Evolutionary conservation across 2,888 invertebrate species (phyloP), one percentile per base, ranked within the genome.

Genomic region (Harpagoxenus sublaevis): DNA sequence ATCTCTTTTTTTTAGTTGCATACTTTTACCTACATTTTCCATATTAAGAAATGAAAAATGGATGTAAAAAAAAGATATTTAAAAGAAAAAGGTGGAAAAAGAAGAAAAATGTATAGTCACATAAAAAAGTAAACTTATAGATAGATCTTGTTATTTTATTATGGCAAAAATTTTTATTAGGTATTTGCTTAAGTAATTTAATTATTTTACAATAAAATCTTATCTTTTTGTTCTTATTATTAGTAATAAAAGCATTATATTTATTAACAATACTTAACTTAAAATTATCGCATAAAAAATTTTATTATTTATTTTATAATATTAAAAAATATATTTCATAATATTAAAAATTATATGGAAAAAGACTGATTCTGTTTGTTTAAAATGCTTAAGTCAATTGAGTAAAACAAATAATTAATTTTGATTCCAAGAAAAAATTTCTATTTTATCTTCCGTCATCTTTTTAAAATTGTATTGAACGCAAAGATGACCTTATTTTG

Each of bases 401-500:
- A 45, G 23, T 28, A 42, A 28, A 60, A 31, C 6, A 45, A 35
- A 63, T 51, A 63, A 75, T 63, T n/a, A 0, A 74, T 31, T 57
- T 45, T 57, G 15, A 45, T 35, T 35, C 9, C 0, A 10, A n/a
- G 31, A 60, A 12, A 35, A 62, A 31, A 5, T 6, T 15, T 74
- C 39, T n/a, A 0, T 48, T 42, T 57, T 53, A 53, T 51, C 0
- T 39, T 48, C 2, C 1, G 12, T 45, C 4, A 12, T n/a, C n/a
- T 45, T 78, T 78, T 35, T n/a, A 6, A 28, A 53, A 62, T 51
- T 3, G 35, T 15, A 55, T 55, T 45, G 12, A 12, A 55, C n/a
- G 5, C 0, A 9, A n/a, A 66, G 55, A 42, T 78, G 77, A 55
- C n/a, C n/a, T n/a, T 57, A 57, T 78, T 78, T 68, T 57, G 45